A percentile compares a stretch with the other conserved stretches of the same genome.
phyloP scores from a whole-genome alignment of 1,140 invertebrate genomes.

The Drosophila guanche region DNA sequence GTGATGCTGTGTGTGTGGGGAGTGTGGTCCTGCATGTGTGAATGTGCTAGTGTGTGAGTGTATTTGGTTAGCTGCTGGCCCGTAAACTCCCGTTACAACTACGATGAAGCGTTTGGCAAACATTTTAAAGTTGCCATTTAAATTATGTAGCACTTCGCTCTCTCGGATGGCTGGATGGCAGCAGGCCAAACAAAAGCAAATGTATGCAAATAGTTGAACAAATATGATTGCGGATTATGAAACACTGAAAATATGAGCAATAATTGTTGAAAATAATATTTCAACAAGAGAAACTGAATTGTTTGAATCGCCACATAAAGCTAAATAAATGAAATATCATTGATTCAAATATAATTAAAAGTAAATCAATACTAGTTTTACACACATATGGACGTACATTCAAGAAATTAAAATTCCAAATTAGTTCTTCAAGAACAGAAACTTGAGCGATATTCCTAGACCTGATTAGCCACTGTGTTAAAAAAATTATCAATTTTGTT shows the following conservation, averaged over 20 bases:
- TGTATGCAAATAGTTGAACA: conserved; percentile 53
- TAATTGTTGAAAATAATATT: conserved; percentile 8
- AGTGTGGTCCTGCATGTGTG: conserved; percentile 14
- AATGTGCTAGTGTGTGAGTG: conserved; percentile 20
- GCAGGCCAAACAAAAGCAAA: conserved; percentile 15
- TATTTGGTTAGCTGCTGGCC: conserved; percentile 71
- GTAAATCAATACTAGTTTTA: too few species aligned
- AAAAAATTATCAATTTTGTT: too few species aligned
- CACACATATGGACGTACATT: too few species aligned
- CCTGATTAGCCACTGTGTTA: too few species aligned
- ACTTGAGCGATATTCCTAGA: too few species aligned
- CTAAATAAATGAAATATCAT: conserved; percentile 3
- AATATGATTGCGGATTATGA: conserved; percentile 42
- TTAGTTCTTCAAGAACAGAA: too few species aligned
- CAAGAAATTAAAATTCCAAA: too few species aligned
- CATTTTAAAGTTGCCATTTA: conserved; percentile 81
- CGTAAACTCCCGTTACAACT: conserved; percentile 81
- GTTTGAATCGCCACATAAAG: too few species aligned
- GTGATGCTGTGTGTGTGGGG: neutral
- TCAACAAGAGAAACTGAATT: neutral
- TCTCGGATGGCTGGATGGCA: conserved; percentile 11
- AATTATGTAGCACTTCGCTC: conserved; percentile 58
- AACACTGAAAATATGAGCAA: conserved; percentile 20
- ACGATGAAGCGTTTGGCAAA: conserved; percentile 75
- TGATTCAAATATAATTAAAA: too few species aligned